Evolutionary conservation across 1,140 invertebrate species (phyloP).

Genomic region (Drepana arcuata): DNA sequence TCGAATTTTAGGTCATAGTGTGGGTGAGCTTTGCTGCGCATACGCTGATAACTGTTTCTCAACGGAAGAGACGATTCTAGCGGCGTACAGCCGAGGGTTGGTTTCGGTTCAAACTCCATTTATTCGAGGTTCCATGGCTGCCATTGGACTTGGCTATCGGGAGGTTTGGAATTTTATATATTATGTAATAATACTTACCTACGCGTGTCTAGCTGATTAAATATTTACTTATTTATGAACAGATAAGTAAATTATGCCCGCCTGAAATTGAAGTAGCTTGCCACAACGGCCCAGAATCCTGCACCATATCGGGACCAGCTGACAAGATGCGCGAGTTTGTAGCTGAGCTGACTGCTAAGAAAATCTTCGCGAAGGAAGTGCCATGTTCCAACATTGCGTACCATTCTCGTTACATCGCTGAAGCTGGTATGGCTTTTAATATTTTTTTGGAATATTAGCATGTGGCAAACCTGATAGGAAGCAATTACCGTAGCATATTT

Average conservation of each 20-base stretch:
- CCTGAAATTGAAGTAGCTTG: constrained; percentile 78
- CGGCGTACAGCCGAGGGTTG: constrained; percentile 87
- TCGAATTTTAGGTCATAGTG: constrained; percentile 80
- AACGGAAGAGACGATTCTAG: constrained; percentile 83
- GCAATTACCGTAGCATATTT: no score
- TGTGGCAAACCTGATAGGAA: no score
- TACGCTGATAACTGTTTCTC: constrained; percentile 90
- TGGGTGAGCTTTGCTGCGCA: constrained; percentile 87
- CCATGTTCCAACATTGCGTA: constrained; percentile 81
- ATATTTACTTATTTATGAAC: no score
- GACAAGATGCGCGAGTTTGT: constrained; percentile 75
- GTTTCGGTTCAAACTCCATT: constrained; percentile 84
- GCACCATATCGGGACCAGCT: constrained; percentile 84
- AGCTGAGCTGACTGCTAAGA: constrained; percentile 73
- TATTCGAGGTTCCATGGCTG: constrained; percentile 85
- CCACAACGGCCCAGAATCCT: constrained; percentile 81
- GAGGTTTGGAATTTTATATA: no score
- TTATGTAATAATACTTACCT: no score
- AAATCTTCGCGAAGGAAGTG: constrained; percentile 81
- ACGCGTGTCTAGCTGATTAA: no score
- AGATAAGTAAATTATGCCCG: constrained; percentile 73
- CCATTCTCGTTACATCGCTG: constrained; percentile 80
- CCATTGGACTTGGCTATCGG: constrained; percentile 77
- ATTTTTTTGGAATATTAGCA: no score
- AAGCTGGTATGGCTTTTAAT: constrained; percentile 41